Conservation (phyloP, 1,140 invertebrate species). For the Meteorus sp. region DNA sequence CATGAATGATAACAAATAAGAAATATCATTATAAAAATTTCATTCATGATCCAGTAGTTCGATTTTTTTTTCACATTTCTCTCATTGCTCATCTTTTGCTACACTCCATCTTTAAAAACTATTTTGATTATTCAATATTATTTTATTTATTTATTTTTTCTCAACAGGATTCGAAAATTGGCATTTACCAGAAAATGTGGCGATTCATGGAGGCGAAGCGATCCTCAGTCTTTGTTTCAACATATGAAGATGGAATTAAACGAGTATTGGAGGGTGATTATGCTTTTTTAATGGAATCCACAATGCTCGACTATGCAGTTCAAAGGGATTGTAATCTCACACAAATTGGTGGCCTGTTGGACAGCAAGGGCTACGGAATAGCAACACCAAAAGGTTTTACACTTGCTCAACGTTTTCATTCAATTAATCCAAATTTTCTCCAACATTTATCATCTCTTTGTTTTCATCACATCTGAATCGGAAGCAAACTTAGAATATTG, state of each 20-base stretch:
- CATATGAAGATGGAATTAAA: slow-evolving; percentile 86
- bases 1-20: no score
- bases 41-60: no score
- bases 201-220: slow-evolving; percentile 85
- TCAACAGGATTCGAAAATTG: slow-evolving; percentile 88
- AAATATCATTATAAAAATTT: neutral
- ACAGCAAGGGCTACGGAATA: slow-evolving; percentile 91
- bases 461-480: no score
- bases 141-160: neutral
- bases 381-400: slow-evolving; percentile 78
- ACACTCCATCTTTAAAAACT: no score
- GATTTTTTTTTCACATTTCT: no score
- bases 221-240: slow-evolving; percentile 82
- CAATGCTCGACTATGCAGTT: slow-evolving; percentile 94
- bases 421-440: no score
- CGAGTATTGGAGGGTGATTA: slow-evolving; percentile 88
- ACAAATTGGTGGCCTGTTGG: slow-evolving; percentile 93
- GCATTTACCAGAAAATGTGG: slow-evolving; percentile 98
- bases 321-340: slow-evolving; percentile 97
- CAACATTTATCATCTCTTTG: no score
- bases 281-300: slow-evolving; percentile 98
- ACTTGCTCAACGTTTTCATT: no score
- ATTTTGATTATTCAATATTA: neutral
- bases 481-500: no score
- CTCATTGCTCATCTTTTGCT: no score